These are phyloP conservation scores for Camarhynchus parvulus DNA, from an alignment of 2,113 vertebrate genomes.

Conservation along the genomic window DNA sequence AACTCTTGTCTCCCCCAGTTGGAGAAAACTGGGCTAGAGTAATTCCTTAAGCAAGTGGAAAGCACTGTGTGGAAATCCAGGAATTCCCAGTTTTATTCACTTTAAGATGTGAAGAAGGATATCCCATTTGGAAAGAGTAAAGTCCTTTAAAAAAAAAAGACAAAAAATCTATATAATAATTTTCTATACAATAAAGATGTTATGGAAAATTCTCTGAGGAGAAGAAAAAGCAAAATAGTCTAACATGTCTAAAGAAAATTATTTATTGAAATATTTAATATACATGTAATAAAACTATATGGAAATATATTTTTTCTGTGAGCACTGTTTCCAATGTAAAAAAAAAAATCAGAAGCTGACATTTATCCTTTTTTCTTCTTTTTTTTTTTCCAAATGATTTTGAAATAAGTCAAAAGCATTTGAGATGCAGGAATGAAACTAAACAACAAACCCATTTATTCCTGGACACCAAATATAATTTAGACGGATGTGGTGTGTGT, in stretches of 20 bases:
- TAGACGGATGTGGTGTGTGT: background rate
- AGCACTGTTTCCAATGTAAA: background rate
- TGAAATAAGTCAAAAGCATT: background rate
- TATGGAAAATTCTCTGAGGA: background rate
- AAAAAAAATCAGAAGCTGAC: background rate
- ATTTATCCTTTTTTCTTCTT: background rate
- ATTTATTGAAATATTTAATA: background rate
- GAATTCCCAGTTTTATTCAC: background rate
- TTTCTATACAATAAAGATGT: background rate
- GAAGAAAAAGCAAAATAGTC: background rate
- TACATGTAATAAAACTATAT: background rate
- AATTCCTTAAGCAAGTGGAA: background rate
- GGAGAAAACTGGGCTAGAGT: background rate
- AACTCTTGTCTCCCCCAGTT: background rate
- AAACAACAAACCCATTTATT: background rate
- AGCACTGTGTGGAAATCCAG: background rate
- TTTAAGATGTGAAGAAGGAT: background rate
- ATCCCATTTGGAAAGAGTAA: background rate
- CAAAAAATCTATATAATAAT: background rate
- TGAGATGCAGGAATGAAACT: background rate
- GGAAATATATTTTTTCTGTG: background rate
- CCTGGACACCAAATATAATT: conserved; percentile 15
- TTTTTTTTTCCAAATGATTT: background rate
- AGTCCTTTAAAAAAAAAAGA: background rate
- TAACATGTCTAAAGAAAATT: background rate